Conservation (phyloP, 2,888 invertebrate genomes). For the Epirrhoe alternata region DNA sequence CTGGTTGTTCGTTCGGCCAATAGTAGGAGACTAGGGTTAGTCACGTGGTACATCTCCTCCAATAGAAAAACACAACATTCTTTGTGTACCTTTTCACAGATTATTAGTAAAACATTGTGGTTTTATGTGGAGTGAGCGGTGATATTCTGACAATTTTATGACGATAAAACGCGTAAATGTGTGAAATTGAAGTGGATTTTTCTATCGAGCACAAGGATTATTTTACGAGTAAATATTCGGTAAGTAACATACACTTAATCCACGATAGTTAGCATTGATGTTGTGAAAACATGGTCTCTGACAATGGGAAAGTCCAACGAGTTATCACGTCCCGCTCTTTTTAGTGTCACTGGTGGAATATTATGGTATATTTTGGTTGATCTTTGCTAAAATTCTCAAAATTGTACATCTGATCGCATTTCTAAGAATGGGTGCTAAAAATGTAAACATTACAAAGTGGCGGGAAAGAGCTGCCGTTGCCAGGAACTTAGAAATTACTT, state of each 20-base stretch:
- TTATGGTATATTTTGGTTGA: slow-evolving; percentile 5
- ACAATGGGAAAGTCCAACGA: slow-evolving; percentile 77
- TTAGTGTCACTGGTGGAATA: slow-evolving; percentile 69
- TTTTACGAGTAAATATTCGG: slow-evolving; percentile 88
- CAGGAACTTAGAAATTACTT: slow-evolving; percentile 18
- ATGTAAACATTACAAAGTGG: slow-evolving; percentile 57
- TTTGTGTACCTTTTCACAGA: slow-evolving; percentile 84
- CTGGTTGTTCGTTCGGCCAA: slow-evolving; percentile 65
- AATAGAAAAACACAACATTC: slow-evolving; percentile 81
- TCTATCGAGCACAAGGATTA: slow-evolving; percentile 88
- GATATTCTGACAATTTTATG: slow-evolving; percentile 82
- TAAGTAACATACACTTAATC: slow-evolving; percentile 75
- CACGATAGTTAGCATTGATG: slow-evolving; percentile 43
- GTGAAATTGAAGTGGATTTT: slow-evolving; percentile 88
- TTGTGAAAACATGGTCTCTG: slow-evolving; percentile 65
- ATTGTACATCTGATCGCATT: neutral
- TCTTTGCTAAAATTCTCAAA: neutral
- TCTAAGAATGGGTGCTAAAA: neutral
- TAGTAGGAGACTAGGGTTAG: slow-evolving; percentile 56
- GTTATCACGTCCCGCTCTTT: slow-evolving; percentile 81
- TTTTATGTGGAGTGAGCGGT: slow-evolving; percentile 83
- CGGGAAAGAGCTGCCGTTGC: slow-evolving; percentile 63
- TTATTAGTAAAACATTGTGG: slow-evolving; percentile 82
- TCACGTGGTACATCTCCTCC: slow-evolving; percentile 83
- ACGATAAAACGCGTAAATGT: slow-evolving; percentile 85